Conservation (phyloP, 2,113 vertebrate species). For the Raja brachyura region DNA sequence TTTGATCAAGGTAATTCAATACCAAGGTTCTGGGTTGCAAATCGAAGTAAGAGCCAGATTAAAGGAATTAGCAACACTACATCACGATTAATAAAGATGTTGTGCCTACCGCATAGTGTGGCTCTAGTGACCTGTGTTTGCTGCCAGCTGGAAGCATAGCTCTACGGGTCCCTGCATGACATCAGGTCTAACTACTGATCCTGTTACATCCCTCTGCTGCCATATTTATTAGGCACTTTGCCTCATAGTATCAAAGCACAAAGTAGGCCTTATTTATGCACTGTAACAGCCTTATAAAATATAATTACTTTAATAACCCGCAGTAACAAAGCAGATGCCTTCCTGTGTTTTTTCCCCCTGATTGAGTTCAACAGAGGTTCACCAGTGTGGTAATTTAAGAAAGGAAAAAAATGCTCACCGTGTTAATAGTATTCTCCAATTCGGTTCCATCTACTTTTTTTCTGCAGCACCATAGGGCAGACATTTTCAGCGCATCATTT, state of each 20-base stretch:
- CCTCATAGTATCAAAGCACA: constrained; percentile 31
- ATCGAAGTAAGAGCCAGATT: constrained; percentile 33
- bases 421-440: constrained; percentile 5
- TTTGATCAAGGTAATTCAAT: constrained; percentile 40
- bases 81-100: constrained; percentile 40
- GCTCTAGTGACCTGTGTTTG: constrained; percentile 13
- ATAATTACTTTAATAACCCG: constrained; percentile 36
- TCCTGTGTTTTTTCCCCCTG: constrained; percentile 21
- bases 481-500: not conserved
- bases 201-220: constrained; percentile 36
- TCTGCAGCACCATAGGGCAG: not conserved
- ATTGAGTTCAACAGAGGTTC: constrained; percentile 34
- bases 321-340: constrained; percentile 38
- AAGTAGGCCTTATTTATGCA: constrained; percentile 37
- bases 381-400: constrained; percentile 28
- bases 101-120: not conserved
- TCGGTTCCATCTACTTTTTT: not conserved
- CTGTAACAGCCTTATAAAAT: constrained; percentile 37
- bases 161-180: constrained; percentile 16
- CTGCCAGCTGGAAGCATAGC: constrained; percentile 1
- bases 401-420: not conserved
- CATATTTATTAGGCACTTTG: constrained; percentile 37
- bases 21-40: constrained; percentile 36
- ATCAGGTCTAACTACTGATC: constrained; percentile 28
- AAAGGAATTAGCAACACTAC: constrained; percentile 40